Percentiles rank a stretch among this genome's conserved stretches.
phyloP scores from a whole-genome alignment of 2,113 vertebrate genomes.

The Micronycteris hirsuta region DNA sequence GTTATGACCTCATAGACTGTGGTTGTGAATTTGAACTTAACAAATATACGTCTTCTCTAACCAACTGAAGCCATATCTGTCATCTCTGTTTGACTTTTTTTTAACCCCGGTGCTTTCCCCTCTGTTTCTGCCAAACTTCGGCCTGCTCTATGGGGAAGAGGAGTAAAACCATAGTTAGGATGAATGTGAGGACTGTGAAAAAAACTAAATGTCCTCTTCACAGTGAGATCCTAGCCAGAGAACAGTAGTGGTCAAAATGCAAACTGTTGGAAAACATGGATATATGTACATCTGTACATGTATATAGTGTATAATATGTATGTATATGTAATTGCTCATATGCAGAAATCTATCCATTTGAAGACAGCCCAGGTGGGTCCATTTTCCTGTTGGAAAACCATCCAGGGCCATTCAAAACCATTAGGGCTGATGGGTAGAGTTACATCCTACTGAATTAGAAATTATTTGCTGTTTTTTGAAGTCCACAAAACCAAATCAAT shows the following conservation, averaged over 20 bases:
- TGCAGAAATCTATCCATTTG: slow-evolving; percentile 72
- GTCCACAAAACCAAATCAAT: slow-evolving; percentile 21
- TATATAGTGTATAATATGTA: slow-evolving; percentile 73
- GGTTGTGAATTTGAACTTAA: slow-evolving; percentile 69
- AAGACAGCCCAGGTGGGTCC: slow-evolving; percentile 51
- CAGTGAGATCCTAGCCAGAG: slow-evolving; percentile 43
- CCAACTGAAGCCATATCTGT: slow-evolving; percentile 80
- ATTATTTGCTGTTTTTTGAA: slow-evolving; percentile 29
- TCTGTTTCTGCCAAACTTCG: slow-evolving; percentile 79
- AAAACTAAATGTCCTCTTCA: slow-evolving; percentile 33
- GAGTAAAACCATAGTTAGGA: slow-evolving; percentile 56
- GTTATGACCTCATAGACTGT: slow-evolving; percentile 71
- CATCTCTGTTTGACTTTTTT: slow-evolving; percentile 72
- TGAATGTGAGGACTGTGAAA: slow-evolving; percentile 64
- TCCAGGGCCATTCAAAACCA: slow-evolving; percentile 55
- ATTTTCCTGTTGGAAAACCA: slow-evolving; percentile 58
- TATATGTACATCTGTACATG: slow-evolving; percentile 75
- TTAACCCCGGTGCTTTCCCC: slow-evolving; percentile 81
- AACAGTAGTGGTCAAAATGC: slow-evolving; percentile 48
- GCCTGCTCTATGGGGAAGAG: slow-evolving; percentile 72
- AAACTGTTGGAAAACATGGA: slow-evolving; percentile 69
- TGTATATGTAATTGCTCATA: slow-evolving; percentile 75
- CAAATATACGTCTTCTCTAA: slow-evolving; percentile 70
- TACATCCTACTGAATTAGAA: slow-evolving; percentile 3
- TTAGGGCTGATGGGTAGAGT: slow-evolving; percentile 15